phyloP scores from a whole-genome alignment of 64 coral and sea anemone species.

The Acropora tenuis region DNA sequence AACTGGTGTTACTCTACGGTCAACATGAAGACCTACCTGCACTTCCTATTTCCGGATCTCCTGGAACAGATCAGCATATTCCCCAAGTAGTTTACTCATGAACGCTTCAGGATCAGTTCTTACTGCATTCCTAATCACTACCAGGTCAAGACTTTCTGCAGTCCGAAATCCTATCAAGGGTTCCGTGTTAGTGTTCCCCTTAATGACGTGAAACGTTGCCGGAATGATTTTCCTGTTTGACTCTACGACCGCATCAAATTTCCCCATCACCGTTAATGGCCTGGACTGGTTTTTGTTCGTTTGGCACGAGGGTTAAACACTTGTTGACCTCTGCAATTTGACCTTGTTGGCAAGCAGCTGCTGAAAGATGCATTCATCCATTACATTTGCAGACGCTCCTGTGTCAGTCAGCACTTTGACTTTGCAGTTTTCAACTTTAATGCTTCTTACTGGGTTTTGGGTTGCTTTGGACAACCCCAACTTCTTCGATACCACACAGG shows the following conservation, averaged over 20 bases:
- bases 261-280: constrained; percentile 12
- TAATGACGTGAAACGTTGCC: constrained; percentile 25
- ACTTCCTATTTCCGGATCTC: constrained; percentile 21
- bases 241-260: constrained; percentile 35
- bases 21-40: neutral
- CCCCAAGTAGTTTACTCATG: neutral
- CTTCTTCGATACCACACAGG: constrained; percentile 4
- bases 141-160: neutral
- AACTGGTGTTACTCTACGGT: too few species aligned
- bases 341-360: neutral
- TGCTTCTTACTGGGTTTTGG: constrained; percentile 1
- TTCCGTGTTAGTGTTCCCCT: constrained; percentile 20
- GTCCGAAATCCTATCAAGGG: constrained; percentile 16
- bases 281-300: neutral
- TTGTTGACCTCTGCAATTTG: neutral
- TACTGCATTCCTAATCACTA: constrained; percentile 2
- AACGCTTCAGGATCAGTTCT: neutral
- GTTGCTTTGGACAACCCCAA: neutral
- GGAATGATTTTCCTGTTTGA: neutral
- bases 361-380: neutral
- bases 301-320: neutral
- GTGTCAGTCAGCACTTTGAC: neutral
- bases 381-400: constrained; percentile 19
- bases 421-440: constrained; percentile 22
- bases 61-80: neutral